Evolutionary conservation across 2,113 vertebrate genomes (phyloP).

Genomic region (Hippoglossus stenolepis): DNA sequence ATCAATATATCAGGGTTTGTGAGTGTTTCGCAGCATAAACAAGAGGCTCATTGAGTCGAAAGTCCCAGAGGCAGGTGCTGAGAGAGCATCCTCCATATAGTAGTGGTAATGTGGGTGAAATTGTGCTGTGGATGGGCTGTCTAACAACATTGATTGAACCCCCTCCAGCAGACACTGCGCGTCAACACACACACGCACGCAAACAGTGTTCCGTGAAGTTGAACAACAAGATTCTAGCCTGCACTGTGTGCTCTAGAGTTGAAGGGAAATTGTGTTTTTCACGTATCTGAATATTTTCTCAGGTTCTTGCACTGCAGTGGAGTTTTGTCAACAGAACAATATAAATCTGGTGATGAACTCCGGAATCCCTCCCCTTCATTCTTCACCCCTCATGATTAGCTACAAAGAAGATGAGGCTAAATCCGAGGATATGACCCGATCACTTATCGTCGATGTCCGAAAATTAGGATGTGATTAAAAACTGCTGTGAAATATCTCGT

Average conservation of each 20-base stretch:
- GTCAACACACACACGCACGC: background rate
- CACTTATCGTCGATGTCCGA: too few species aligned
- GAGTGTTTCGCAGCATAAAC: background rate
- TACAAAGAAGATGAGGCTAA: too few species aligned
- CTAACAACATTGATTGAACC: slow-evolving; percentile 1
- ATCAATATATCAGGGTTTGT: slow-evolving; percentile 26
- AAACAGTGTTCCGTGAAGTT: background rate
- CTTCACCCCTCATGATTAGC: too few species aligned
- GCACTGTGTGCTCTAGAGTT: background rate
- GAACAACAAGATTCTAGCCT: background rate
- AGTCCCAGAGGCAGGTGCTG: slow-evolving; percentile 18
- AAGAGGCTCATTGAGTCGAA: slow-evolving; percentile 6
- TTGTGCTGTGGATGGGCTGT: background rate
- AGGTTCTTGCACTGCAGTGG: background rate
- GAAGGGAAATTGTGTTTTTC: background rate
- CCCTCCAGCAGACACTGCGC: background rate
- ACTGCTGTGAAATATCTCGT: too few species aligned
- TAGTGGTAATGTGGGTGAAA: slow-evolving; percentile 1
- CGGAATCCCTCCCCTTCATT: too few species aligned
- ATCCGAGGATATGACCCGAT: too few species aligned
- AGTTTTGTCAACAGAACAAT: too few species aligned
- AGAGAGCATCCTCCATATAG: slow-evolving; percentile 16
- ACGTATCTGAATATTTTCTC: background rate
- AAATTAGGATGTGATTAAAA: too few species aligned
- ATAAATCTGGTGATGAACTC: too few species aligned